Base-by-base conservation (phyloP, 2,797 vertebrate genomes). In the Megaceryle alcyon region DNA sequence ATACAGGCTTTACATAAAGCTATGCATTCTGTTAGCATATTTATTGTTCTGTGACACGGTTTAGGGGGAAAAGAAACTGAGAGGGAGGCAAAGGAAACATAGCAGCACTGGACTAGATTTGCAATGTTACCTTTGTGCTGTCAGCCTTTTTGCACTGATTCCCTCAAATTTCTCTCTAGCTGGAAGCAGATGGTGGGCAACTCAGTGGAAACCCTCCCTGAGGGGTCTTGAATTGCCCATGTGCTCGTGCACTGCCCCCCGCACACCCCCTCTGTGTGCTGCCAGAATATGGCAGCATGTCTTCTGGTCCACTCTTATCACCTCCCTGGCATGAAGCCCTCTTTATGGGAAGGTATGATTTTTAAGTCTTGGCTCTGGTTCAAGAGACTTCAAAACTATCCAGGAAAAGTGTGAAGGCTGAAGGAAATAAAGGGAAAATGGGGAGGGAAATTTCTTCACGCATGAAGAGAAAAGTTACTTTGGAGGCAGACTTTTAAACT, bases 181-280 rank as follows among this genome's bases (percentile, higher is more conserved):
- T 87, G 43, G 56, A 86, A 87, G 37, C 39, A 83, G 25, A 43
- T 68, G 9, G 35, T 88, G 63, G 37, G 14, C 2, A 3, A n/a
- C 41, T 51, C 22, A 26, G 9, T 41, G 76, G 41, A 57, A 71
- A 7, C 0, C 21, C 14, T 73, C 6, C 41, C 10, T 12, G 25
- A 9, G 4, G 8, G 6, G 6, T 6, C 11, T n/a, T 59, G 28
- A 9, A 17, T 64, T 63, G 33, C 15, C 25, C 31, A 4, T 37
- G 29, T 39, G 22, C 41, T 3, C 3, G 9, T 82, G 48, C 1
- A 2, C 28, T 89, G 37, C 14, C 12, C 25, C 8, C 23, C 16
- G 12, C 1, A 0, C 4, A 17, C 10, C 4, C 56, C 56, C 11
- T 54, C 11, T 25, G 12, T 1, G 0, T 25, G 10, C 68, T 82